phyloP scores from a whole-genome alignment of 92 coral and sea anemone genomes.

The Plumapathes pennacea region DNA sequence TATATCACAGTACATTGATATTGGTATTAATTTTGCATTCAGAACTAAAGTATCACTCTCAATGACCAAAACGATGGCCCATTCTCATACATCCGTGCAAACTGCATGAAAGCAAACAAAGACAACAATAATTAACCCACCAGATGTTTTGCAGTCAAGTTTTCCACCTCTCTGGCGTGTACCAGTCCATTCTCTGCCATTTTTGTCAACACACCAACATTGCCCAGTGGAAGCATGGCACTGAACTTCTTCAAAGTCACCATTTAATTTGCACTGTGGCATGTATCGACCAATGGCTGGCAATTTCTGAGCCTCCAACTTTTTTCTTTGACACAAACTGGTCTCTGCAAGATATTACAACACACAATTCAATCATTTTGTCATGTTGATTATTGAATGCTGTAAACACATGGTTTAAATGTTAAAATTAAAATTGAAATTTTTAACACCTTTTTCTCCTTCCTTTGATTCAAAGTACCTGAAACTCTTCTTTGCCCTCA shows the following conservation, averaged over 20 bases:
- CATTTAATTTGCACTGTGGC: constrained; percentile 85
- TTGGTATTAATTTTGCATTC: no score
- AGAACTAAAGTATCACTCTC: neutral
- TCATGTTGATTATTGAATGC: neutral
- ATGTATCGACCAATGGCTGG: constrained; percentile 86
- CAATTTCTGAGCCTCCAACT: constrained; percentile 60
- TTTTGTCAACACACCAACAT: constrained; percentile 95
- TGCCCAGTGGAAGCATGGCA: constrained; percentile 90
- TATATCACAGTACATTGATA: no score
- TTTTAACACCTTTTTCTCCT: neutral
- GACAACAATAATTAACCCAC: constrained; percentile 13
- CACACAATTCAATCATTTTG: neutral
- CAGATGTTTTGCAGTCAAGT: constrained; percentile 56
- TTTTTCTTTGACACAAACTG: constrained; percentile 74
- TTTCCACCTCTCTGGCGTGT: constrained; percentile 55
- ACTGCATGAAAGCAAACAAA: neutral
- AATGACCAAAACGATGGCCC: neutral
- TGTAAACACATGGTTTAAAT: neutral
- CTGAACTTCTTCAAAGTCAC: constrained; percentile 79
- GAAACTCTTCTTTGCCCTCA: neutral
- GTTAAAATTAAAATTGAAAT: neutral
- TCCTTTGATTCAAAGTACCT: neutral
- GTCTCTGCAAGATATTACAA: constrained; percentile 26
- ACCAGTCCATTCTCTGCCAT: constrained; percentile 82
- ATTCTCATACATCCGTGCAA: neutral